A percentile compares a stretch with the other conserved stretches of the same genome.
Conservation (phyloP, 1,140 invertebrate species). For the Drosophila littoralis region DNA sequence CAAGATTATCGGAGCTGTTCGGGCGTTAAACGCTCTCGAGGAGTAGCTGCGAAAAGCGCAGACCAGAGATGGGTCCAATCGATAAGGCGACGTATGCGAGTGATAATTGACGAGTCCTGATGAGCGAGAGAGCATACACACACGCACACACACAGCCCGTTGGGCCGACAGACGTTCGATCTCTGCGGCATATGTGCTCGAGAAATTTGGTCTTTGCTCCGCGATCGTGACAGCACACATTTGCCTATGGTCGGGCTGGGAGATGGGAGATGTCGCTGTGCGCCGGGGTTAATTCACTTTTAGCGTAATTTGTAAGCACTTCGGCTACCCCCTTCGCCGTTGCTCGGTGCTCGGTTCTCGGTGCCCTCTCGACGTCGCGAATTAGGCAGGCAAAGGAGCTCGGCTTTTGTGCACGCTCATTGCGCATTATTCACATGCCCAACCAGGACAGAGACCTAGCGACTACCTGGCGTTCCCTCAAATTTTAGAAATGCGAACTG, state of each 20-base stretch:
- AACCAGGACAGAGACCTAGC: slow-evolving; percentile 5
- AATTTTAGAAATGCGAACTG: slow-evolving; percentile 21
- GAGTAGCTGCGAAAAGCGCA: slow-evolving; percentile 48
- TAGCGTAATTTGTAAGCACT: slow-evolving; percentile 66
- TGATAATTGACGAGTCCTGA: slow-evolving; percentile 50
- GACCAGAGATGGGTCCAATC: slow-evolving; percentile 36
- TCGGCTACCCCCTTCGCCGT: slow-evolving; percentile 19
- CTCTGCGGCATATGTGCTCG: slow-evolving; percentile 31
- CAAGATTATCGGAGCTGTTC: slow-evolving; percentile 28
- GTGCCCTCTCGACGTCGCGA: slow-evolving; percentile 24
- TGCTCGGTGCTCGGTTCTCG: not conserved
- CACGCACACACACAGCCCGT: slow-evolving; percentile 24
- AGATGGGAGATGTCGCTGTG: slow-evolving; percentile 1
- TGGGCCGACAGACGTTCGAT: slow-evolving; percentile 48
- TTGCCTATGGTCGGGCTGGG: slow-evolving; percentile 32
- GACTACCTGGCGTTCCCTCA: slow-evolving; percentile 54
- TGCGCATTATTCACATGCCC: slow-evolving; percentile 38
- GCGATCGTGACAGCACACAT: slow-evolving; percentile 48
- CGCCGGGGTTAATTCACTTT: slow-evolving; percentile 60
- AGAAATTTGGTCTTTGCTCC: not conserved
- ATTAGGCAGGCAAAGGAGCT: slow-evolving; percentile 37
- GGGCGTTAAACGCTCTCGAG: slow-evolving; percentile 34
- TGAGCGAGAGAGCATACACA: slow-evolving; percentile 15
- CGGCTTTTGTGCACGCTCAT: slow-evolving; percentile 56
- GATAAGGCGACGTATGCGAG: slow-evolving; percentile 38